phyloP scores from a whole-genome alignment of 2,797 vertebrate genomes.

The Arrhamphus sclerolepis region DNA sequence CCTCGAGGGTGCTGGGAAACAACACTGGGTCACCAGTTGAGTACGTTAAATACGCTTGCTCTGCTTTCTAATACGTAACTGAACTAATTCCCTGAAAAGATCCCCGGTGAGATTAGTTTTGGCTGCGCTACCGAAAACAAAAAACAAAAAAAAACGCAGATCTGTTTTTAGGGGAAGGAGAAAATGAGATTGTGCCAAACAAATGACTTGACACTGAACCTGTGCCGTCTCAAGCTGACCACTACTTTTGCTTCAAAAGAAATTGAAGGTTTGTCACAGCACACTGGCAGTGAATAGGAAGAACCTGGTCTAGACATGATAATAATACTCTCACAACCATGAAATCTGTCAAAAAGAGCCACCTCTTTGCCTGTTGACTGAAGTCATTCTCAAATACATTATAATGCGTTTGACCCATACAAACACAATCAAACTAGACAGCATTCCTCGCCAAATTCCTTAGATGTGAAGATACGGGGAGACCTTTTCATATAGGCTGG shows the following conservation, averaged over 20 bases:
- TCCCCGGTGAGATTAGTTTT: conserved; percentile 14
- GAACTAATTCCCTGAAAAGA: conserved; percentile 20
- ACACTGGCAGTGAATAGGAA: conserved; percentile 57
- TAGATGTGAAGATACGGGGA: conserved; percentile 56
- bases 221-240: not conserved
- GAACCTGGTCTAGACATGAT: conserved; percentile 54
- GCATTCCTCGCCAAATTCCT: conserved; percentile 68
- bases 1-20: conserved; percentile 39
- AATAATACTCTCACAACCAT: conserved; percentile 30
- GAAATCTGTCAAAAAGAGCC: conserved; percentile 46
- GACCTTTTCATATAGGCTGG: conserved; percentile 50
- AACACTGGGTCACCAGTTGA: conserved; percentile 45
- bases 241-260: too few species aligned
- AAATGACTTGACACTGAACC: conserved; percentile 46
- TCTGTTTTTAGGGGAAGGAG: conserved; percentile 23
- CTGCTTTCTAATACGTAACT: conserved; percentile 11
- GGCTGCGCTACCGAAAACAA: conserved; percentile 13
- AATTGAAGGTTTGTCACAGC: not conserved
- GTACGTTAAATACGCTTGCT: conserved; percentile 31
- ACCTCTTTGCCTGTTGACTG: conserved; percentile 47
- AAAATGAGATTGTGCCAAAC: conserved; percentile 37
- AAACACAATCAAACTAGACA: conserved; percentile 67
- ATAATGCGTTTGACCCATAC: conserved; percentile 27
- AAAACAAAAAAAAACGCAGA: conserved; percentile 14
- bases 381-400: conserved; percentile 51